Evolutionary conservation across 2,888 invertebrate genomes (phyloP).

Genomic region (Nemotelus nigrinus): DNA sequence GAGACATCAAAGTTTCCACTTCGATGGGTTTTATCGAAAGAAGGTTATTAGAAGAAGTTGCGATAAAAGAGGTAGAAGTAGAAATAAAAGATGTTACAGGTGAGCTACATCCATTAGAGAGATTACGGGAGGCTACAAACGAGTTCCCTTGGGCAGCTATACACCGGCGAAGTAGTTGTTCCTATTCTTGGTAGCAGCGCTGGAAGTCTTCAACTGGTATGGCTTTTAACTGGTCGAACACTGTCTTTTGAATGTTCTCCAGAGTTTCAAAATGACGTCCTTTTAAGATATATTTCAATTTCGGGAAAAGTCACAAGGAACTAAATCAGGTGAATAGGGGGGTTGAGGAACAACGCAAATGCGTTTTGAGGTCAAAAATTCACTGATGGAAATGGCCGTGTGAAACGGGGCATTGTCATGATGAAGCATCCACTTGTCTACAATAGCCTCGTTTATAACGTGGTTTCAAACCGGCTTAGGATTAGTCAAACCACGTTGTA

Average conservation of each 20-base stretch:
- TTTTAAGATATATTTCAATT: constrained; percentile 12
- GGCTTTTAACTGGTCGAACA: not conserved
- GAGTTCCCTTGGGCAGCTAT: constrained; percentile 23
- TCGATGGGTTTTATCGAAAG: too few species aligned
- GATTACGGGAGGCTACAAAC: too few species aligned
- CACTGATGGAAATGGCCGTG: not conserved
- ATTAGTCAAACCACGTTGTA: too few species aligned
- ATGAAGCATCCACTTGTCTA: not conserved
- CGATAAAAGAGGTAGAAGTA: too few species aligned
- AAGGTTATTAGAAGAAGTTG: too few species aligned
- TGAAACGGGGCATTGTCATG: not conserved
- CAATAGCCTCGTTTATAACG: too few species aligned
- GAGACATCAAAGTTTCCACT: too few species aligned
- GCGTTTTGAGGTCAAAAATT: constrained; percentile 6
- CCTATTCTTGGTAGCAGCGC: constrained; percentile 17
- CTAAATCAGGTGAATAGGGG: not conserved
- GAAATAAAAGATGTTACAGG: too few species aligned
- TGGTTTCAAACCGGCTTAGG: too few species aligned
- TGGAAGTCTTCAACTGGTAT: constrained; percentile 21
- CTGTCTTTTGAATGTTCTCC: constrained; percentile 14
- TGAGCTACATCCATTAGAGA: too few species aligned
- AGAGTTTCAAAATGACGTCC: constrained; percentile 10
- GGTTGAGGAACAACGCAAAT: not conserved
- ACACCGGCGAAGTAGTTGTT: not conserved
- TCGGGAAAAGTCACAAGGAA: not conserved